Percentiles rank a stretch among this genome's conserved stretches.
Conservation (phyloP, 1,140 invertebrate genomes). For the Euwallacea fornicatus region DNA sequence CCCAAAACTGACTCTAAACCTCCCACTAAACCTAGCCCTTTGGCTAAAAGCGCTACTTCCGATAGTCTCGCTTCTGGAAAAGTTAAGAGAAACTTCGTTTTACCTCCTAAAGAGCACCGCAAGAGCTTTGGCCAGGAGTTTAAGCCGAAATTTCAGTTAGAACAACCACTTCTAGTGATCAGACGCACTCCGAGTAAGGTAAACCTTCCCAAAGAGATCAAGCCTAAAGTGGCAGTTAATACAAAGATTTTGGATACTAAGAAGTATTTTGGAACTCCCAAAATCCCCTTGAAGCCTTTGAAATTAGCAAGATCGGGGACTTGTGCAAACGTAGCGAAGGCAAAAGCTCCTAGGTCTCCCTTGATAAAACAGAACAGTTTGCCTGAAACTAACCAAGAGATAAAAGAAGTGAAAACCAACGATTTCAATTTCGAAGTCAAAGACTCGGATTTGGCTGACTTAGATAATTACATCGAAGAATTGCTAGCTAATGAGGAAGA, state of each 20-base stretch:
- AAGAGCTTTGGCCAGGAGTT: constrained; percentile 47
- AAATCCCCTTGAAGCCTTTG: constrained; percentile 18
- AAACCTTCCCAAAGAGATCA: constrained; percentile 50
- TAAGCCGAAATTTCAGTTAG: constrained; percentile 43
- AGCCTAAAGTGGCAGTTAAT: constrained; percentile 50
- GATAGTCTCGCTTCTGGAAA: constrained; percentile 21
- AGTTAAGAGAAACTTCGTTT: constrained; percentile 45
- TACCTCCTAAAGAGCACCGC: constrained; percentile 47
- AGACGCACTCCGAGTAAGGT: constrained; percentile 53
- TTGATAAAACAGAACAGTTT: constrained; percentile 44
- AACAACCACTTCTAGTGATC: constrained; percentile 51
- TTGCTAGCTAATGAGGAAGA: constrained; percentile 50
- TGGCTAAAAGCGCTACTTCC: constrained; percentile 44
- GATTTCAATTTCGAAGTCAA: constrained; percentile 52
- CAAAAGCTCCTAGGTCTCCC: constrained; percentile 22
- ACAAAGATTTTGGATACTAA: constrained; percentile 45
- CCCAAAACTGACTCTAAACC: constrained; percentile 18
- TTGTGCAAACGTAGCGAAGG: background rate
- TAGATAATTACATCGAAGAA: constrained; percentile 52
- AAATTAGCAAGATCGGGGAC: background rate
- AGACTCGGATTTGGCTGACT: constrained; percentile 47
- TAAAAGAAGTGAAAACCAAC: constrained; percentile 32
- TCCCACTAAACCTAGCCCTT: constrained; percentile 8
- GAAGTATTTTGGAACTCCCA: constrained; percentile 51
- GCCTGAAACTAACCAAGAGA: constrained; percentile 39